These are phyloP conservation scores for Zenarchopterus dispar DNA, from an alignment of 2,797 vertebrate species.

Conservation along the genomic window DNA sequence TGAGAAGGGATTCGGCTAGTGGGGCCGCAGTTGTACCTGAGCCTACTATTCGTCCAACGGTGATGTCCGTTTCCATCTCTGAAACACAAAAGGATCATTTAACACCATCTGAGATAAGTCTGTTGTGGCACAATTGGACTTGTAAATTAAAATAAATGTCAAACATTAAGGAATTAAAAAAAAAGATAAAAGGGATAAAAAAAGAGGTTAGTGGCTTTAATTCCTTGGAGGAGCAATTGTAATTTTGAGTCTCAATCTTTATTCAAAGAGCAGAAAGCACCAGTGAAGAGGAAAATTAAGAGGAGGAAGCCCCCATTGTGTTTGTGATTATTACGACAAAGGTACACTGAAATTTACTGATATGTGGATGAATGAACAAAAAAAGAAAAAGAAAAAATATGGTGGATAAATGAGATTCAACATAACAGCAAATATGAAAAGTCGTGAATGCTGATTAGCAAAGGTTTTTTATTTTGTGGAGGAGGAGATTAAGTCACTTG, in stretches of 20 bases:
- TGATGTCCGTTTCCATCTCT: slow-evolving; percentile 78
- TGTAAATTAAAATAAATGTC: slow-evolving; percentile 45
- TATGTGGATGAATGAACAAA: slow-evolving; percentile 32
- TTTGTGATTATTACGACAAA: slow-evolving; percentile 39
- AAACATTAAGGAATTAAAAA: slow-evolving; percentile 24
- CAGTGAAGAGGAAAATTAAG: slow-evolving; percentile 63
- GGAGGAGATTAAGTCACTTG: slow-evolving; percentile 18
- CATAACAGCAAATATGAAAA: slow-evolving; percentile 10
- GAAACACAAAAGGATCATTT: slow-evolving; percentile 83
- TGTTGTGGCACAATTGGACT: slow-evolving; percentile 47
- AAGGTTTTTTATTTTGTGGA: slow-evolving; percentile 8
- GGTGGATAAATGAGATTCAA: slow-evolving; percentile 23
- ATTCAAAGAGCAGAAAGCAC: slow-evolving; percentile 36
- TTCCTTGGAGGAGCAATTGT: slow-evolving; percentile 45
- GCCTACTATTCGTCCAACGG: slow-evolving; percentile 79
- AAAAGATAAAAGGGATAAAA: slow-evolving; percentile 3
- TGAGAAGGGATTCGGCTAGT: slow-evolving; percentile 27
- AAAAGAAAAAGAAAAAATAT: neutral
- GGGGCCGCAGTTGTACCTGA: slow-evolving; percentile 78
- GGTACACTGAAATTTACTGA: slow-evolving; percentile 25
- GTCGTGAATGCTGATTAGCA: slow-evolving; percentile 44
- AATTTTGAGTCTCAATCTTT: slow-evolving; percentile 25
- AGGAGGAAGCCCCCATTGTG: slow-evolving; percentile 33
- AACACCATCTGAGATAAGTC: slow-evolving; percentile 49
- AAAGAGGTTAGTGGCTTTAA: slow-evolving; percentile 59